These are phyloP conservation scores for Indicator indicator DNA, from an alignment of 2,113 vertebrate species.

Conservation along the genomic window DNA sequence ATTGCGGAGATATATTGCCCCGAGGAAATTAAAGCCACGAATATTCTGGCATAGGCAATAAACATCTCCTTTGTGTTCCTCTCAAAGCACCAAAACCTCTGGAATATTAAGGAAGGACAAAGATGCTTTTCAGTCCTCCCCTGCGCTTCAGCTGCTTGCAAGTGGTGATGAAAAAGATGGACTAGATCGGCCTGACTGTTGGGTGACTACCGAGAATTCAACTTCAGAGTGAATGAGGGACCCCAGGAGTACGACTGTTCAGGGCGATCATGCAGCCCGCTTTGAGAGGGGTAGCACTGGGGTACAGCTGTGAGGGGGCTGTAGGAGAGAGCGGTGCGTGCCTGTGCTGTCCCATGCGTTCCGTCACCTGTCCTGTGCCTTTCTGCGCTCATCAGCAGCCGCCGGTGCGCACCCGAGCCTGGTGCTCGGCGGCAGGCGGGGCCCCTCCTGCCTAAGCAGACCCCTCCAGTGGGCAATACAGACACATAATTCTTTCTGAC, in stretches of 20 bases:
- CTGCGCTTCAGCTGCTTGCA: background rate
- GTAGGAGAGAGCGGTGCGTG: accelerated
- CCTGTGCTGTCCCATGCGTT: background rate
- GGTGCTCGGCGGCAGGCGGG: background rate
- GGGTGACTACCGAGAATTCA: background rate
- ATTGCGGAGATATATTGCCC: conserved; percentile 20
- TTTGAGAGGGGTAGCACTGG: background rate
- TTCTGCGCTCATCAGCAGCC: accelerated
- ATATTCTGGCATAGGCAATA: background rate
- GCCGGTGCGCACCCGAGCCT: background rate
- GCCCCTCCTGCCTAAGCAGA: accelerated
- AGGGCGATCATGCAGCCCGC: no score
- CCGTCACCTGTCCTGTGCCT: accelerated
- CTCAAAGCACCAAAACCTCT: background rate
- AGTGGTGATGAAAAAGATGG: background rate
- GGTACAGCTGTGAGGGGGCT: background rate
- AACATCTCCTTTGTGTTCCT: conserved; percentile 17
- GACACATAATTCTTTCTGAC: accelerated
- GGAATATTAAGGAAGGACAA: background rate
- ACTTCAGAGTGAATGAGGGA: background rate
- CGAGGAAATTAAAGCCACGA: conserved; percentile 62
- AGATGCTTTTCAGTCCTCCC: background rate
- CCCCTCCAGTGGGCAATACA: accelerated
- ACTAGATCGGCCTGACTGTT: background rate
- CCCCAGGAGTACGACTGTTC: no score